Evolutionary conservation across 2,888 invertebrate genomes (phyloP).

Genomic region (Abrostola triplasia): DNA sequence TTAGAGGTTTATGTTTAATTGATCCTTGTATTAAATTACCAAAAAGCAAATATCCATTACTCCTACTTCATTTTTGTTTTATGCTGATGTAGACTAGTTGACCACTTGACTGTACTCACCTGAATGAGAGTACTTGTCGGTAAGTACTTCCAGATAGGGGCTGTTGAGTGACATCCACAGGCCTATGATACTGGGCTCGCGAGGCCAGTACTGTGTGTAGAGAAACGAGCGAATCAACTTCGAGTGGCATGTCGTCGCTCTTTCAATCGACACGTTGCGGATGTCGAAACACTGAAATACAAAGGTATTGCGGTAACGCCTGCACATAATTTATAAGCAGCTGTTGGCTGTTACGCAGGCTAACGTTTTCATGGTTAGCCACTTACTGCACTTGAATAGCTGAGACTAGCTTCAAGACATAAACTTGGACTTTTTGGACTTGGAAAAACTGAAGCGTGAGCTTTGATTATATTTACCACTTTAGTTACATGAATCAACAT

Average conservation of each 20-base stretch:
- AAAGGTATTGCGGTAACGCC: not conserved
- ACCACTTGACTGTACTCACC: conserved; percentile 62
- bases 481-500: too few relatives aligned
- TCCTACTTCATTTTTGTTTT: too few relatives aligned
- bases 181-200: conserved; percentile 84
- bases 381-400: too few relatives aligned
- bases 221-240: conserved; percentile 82
- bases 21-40: too few relatives aligned
- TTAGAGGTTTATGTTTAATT: too few relatives aligned
- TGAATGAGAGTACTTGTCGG: conserved; percentile 70
- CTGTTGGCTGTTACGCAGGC: too few relatives aligned
- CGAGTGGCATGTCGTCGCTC: conserved; percentile 76
- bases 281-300: conserved; percentile 75
- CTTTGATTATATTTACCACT: too few relatives aligned
- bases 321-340: too few relatives aligned
- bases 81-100: not conserved
- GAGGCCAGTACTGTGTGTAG: conserved; percentile 83
- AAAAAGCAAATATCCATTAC: not conserved
- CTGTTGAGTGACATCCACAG: conserved; percentile 77
- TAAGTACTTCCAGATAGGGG: conserved; percentile 70
- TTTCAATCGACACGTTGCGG: conserved; percentile 69
- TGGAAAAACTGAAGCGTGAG: too few relatives aligned
- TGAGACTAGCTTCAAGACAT: too few relatives aligned
- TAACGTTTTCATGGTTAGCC: too few relatives aligned
- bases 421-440: too few relatives aligned